Conservation (phyloP, 2,797 vertebrate species). For the Oreochromis grahami region DNA sequence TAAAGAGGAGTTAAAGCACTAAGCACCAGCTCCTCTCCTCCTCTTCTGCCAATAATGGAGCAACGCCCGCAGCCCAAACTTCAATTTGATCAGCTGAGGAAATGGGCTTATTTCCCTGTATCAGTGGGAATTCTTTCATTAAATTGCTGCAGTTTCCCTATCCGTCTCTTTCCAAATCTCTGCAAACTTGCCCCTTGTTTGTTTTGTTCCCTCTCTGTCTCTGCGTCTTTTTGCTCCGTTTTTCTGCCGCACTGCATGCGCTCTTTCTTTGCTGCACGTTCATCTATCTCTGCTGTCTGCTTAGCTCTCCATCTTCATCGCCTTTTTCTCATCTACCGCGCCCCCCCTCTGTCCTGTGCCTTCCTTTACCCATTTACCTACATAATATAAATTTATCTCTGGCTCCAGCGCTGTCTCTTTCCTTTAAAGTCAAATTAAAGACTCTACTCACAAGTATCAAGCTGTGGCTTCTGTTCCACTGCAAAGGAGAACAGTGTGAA, state of each 20-base stretch:
- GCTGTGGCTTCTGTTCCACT: conserved; percentile 4
- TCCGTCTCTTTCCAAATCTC: conserved; percentile 15
- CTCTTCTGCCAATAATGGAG: conserved; percentile 60
- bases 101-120: conserved; percentile 51
- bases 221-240: background rate
- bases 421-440: conserved; percentile 34
- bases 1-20: conserved; percentile 55
- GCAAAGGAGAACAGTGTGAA: background rate
- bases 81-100: conserved; percentile 70
- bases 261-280: conserved; percentile 5
- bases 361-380: conserved; percentile 43
- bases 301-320: conserved; percentile 11
- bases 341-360: background rate
- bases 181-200: conserved; percentile 26
- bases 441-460: background rate
- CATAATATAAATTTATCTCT: conserved; percentile 35
- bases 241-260: background rate
- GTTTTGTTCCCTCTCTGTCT: conserved; percentile 8
- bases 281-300: conserved; percentile 9
- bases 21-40: conserved; percentile 43
- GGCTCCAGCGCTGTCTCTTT: background rate
- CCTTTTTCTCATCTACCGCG: background rate
- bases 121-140: conserved; percentile 66
- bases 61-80: conserved; percentile 50
- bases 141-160: conserved; percentile 34